phyloP scores from a whole-genome alignment of 1,140 invertebrate genomes.

The Drosophila sproati region DNA sequence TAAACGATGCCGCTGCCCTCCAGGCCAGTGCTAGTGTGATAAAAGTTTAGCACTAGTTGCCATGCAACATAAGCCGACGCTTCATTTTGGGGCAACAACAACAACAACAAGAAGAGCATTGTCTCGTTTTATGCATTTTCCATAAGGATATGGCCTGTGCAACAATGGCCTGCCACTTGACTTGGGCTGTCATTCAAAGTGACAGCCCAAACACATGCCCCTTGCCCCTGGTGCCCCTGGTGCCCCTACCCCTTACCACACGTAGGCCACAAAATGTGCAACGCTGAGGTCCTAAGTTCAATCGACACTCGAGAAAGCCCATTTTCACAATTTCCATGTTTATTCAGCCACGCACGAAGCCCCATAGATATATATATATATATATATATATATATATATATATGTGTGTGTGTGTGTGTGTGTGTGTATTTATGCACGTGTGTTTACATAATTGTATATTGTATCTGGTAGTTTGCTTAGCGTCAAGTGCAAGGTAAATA shows the following conservation, averaged over 20 bases:
- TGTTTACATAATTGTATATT: conserved; percentile 46
- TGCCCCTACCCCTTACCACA: neutral
- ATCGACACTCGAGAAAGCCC: conserved; percentile 49
- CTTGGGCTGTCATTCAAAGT: conserved; percentile 80
- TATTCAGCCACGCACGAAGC: conserved; percentile 69
- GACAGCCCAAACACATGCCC: conserved; percentile 41
- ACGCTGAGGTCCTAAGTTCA: conserved; percentile 38
- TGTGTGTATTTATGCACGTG: neutral
- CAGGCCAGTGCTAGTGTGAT: conserved; percentile 36
- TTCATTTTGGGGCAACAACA: conserved; percentile 14
- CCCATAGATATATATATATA: neutral
- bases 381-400: neutral
- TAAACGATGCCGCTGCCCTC: conserved; percentile 57
- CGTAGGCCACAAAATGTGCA: conserved; percentile 75
- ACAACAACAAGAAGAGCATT: conserved; percentile 46
- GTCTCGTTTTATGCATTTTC: conserved; percentile 75
- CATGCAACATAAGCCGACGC: conserved; percentile 3
- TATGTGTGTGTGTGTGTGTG: neutral
- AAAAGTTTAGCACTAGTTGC: conserved; percentile 70
- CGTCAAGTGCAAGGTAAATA: conserved; percentile 83
- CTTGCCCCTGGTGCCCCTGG: neutral
- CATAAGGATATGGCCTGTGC: conserved; percentile 65
- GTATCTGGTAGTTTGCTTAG: conserved; percentile 73
- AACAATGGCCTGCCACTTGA: conserved; percentile 74
- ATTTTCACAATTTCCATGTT: conserved; percentile 81